phyloP scores from a whole-genome alignment of 2,797 vertebrate species.

The Poecilia velifera region DNA sequence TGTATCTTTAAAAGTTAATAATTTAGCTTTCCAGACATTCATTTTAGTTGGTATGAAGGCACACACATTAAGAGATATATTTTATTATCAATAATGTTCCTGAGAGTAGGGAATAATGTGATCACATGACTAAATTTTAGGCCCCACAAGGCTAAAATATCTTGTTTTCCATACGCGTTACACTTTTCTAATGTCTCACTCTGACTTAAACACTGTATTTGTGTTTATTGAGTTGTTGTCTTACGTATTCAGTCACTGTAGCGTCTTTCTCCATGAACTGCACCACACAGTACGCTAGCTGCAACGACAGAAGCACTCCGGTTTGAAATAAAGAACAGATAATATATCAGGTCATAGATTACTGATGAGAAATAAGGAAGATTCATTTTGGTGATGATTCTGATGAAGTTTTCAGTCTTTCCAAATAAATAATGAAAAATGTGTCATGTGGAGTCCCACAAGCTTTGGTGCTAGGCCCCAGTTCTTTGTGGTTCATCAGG shows the following conservation, averaged over 20 bases:
- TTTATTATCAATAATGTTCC: not conserved
- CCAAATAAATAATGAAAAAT: not conserved
- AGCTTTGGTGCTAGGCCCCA: not conserved
- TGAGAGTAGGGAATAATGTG: not conserved
- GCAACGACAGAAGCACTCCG: slow-evolving; percentile 36
- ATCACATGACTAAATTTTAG: not conserved
- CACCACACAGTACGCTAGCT: slow-evolving; percentile 95
- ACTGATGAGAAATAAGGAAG: no score
- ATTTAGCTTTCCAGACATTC: not conserved
- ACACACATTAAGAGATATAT: not conserved
- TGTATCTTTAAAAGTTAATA: not conserved
- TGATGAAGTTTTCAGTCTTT: not conserved
- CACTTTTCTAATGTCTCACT: not conserved
- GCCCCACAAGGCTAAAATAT: not conserved
- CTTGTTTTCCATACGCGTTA: not conserved
- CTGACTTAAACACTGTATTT: not conserved
- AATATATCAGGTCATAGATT: not conserved
- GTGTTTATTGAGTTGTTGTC: slow-evolving; percentile 46
- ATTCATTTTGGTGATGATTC: not conserved
- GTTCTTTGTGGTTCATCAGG: not conserved
- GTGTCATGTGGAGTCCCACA: not conserved
- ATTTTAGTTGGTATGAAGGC: not conserved
- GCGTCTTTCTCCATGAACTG: slow-evolving; percentile 96
- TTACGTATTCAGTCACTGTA: slow-evolving; percentile 92
- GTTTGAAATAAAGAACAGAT: not conserved